Percentiles rank a stretch among this genome's conserved stretches.
Evolutionary conservation across 2,113 vertebrate species (phyloP).

Genomic region (Thomomys bottae): DNA sequence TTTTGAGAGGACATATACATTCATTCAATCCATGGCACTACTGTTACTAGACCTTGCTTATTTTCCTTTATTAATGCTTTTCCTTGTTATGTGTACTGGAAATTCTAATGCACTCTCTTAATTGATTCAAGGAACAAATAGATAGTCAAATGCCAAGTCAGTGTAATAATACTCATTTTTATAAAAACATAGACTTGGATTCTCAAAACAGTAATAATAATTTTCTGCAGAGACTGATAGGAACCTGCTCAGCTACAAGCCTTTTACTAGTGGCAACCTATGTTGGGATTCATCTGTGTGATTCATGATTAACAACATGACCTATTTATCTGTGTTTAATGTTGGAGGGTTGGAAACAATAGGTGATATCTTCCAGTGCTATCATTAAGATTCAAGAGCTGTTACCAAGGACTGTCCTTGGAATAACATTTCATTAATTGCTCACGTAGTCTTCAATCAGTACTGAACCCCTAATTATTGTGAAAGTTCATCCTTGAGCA

Average conservation of each 20-base stretch:
- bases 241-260: slow-evolving; percentile 38
- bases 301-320: slow-evolving; percentile 54
- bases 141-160: not conserved
- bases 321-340: slow-evolving; percentile 50
- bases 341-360: slow-evolving; percentile 56
- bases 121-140: not conserved
- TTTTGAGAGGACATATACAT: not conserved
- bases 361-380: slow-evolving; percentile 34
- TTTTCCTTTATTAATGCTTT: slow-evolving; percentile 36
- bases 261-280: not conserved
- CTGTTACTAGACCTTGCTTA: not conserved
- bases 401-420: slow-evolving; percentile 43
- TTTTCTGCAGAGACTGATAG: not conserved
- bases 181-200: not conserved
- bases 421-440: slow-evolving; percentile 75
- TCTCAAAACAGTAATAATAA: slow-evolving; percentile 32
- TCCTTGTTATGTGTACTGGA: not conserved
- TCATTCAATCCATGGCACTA: not conserved
- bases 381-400: slow-evolving; percentile 69
- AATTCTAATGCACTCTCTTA: slow-evolving; percentile 18
- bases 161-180: not conserved
- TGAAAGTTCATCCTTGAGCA: slow-evolving; percentile 58
- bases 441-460: slow-evolving; percentile 66
- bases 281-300: slow-evolving; percentile 58
- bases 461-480: slow-evolving; percentile 70